Percentiles rank a stretch among this genome's conserved stretches.
These are phyloP conservation scores for Oryctes rhinoceros DNA, from an alignment of 1,140 invertebrate species.

Conservation along the genomic window DNA sequence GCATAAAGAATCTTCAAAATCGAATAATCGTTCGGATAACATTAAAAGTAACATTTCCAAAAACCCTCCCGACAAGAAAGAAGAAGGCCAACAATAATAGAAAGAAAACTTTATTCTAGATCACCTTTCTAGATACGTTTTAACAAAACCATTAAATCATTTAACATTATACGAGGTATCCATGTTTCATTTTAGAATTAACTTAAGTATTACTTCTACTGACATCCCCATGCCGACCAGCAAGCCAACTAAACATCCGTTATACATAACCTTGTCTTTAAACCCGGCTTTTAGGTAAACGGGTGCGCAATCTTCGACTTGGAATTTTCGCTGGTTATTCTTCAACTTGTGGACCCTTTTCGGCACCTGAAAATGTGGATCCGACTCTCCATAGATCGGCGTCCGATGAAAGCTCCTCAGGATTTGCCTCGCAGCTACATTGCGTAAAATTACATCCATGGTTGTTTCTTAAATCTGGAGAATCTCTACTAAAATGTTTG, in stretches of 20 bases:
- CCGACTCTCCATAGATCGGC: neutral
- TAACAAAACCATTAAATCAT: no score
- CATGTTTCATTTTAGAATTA: constrained; percentile 19
- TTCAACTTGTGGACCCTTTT: constrained; percentile 15
- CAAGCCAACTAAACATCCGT: neutral
- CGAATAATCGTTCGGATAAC: no score
- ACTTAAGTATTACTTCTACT: neutral
- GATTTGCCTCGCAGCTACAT: neutral
- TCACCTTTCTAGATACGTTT: no score
- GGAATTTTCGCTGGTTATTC: neutral
- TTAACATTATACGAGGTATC: no score
- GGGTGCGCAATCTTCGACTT: constrained; percentile 20
- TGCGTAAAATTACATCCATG: neutral
- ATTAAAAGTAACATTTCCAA: no score
- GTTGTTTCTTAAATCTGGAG: no score
- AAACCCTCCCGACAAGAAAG: no score
- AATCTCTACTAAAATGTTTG: no score
- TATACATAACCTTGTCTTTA: constrained; percentile 25
- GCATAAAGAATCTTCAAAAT: no score
- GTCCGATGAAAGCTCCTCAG: neutral
- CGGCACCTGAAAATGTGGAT: neutral
- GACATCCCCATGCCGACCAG: neutral
- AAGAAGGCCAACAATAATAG: no score
- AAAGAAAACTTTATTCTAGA: no score
- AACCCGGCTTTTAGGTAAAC: constrained; percentile 33